Conservation (phyloP, 2,797 vertebrate species). For the Merluccius polli region DNA sequence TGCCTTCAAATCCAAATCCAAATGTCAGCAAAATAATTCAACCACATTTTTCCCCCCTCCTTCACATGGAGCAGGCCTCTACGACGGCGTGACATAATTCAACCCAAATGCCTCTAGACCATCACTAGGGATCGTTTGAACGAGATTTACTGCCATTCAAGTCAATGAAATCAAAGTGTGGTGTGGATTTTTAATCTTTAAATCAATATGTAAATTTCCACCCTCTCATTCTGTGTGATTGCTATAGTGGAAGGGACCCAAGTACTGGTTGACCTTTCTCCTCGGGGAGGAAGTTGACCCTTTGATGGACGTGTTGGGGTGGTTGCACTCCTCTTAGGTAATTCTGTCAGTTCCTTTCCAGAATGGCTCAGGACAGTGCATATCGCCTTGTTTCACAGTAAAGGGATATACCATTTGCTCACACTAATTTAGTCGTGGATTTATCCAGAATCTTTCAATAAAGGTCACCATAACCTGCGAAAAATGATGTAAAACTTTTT, state of each 20-base stretch:
- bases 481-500: too few species aligned
- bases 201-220: background rate
- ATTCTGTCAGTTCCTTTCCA: background rate
- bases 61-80: background rate
- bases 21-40: background rate
- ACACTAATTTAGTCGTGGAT: too few species aligned
- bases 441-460: too few species aligned
- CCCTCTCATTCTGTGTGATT: background rate
- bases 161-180: background rate
- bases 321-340: background rate
- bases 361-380: background rate
- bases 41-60: background rate
- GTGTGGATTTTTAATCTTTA: background rate
- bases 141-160: background rate
- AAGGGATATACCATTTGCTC: too few species aligned
- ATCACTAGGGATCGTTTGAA: background rate
- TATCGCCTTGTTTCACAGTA: background rate
- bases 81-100: background rate
- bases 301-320: background rate
- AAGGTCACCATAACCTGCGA: too few species aligned
- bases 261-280: background rate
- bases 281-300: background rate
- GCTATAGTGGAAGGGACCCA: background rate
- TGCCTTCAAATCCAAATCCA: background rate
- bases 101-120: background rate